These are phyloP conservation scores for Nebria brevicollis DNA, from an alignment of 2,888 invertebrate genomes.

Conservation along the genomic window DNA sequence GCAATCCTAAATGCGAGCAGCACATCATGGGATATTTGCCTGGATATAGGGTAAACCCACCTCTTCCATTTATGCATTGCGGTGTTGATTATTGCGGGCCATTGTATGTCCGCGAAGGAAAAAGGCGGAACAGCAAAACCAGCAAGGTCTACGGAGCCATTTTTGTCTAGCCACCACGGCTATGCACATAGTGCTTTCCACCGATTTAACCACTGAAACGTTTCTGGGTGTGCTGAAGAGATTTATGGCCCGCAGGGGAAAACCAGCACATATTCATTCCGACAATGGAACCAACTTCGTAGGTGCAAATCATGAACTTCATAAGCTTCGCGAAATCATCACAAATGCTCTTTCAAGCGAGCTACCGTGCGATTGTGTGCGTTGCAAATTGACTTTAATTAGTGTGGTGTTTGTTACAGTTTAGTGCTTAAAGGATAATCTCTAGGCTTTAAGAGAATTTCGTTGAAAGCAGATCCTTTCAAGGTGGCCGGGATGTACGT, in stretches of 20 bases:
- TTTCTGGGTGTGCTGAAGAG: constrained; percentile 47
- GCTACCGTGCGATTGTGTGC: no score
- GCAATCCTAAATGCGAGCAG: constrained; percentile 48
- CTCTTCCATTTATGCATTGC: constrained; percentile 53
- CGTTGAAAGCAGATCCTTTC: no score
- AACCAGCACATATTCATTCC: constrained; percentile 24
- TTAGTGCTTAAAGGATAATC: no score
- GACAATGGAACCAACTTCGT: constrained; percentile 42
- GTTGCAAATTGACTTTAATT: no score
- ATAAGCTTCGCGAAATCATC: background rate
- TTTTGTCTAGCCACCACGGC: constrained; percentile 55
- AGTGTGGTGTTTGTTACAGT: no score
- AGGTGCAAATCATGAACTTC: constrained; percentile 40
- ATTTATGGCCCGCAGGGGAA: constrained; percentile 48
- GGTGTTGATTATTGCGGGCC: constrained; percentile 50
- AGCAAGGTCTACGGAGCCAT: constrained; percentile 53
- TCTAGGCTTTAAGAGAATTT: no score
- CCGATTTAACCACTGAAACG: constrained; percentile 47
- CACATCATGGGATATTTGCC: constrained; percentile 57
- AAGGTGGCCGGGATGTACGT: no score
- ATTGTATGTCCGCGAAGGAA: constrained; percentile 50
- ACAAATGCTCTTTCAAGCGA: no score
- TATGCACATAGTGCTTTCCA: constrained; percentile 53
- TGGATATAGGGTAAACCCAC: constrained; percentile 51
- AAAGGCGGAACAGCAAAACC: constrained; percentile 50